Conservation (phyloP, 2,888 invertebrate species). For the Camponotus fellah region DNA sequence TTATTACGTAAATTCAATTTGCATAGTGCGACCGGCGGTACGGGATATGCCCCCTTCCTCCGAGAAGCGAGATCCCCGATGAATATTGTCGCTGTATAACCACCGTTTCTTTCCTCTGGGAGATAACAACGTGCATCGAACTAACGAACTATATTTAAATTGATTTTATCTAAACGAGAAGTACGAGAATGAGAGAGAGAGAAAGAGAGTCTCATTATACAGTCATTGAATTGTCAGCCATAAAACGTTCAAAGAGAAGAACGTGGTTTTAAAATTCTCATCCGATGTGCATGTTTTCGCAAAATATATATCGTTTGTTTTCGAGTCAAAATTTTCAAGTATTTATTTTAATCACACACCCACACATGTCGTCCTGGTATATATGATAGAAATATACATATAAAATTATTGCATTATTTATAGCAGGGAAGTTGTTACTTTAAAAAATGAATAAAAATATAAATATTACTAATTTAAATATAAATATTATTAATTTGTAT, state of each 20-base stretch:
- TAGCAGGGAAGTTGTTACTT: no score
- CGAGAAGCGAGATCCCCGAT: background rate
- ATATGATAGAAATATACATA: no score
- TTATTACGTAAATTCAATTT: slow-evolving; percentile 78
- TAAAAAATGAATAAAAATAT: no score
- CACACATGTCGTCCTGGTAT: background rate
- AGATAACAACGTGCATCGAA: slow-evolving; percentile 53
- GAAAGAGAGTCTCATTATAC: slow-evolving; percentile 49
- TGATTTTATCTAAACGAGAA: slow-evolving; percentile 60
- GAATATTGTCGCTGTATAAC: slow-evolving; percentile 54
- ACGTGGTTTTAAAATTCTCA: background rate
- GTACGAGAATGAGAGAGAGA: slow-evolving; percentile 6
- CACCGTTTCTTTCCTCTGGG: slow-evolving; percentile 37
- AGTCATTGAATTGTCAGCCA: slow-evolving; percentile 32
- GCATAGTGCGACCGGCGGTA: slow-evolving; percentile 37
- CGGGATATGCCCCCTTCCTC: background rate
- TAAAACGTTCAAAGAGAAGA: background rate
- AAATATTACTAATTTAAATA: no score
- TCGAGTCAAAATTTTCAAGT: slow-evolving; percentile 26
- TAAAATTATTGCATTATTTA: no score
- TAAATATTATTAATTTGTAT: no score
- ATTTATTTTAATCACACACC: slow-evolving; percentile 10
- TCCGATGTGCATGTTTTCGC: background rate
- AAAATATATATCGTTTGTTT: background rate
- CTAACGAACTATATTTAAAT: slow-evolving; percentile 70